A percentile compares a stretch with the other conserved stretches of the same genome.
phyloP scores from a whole-genome alignment of 2,888 invertebrate species.

The Cancer borealis region DNA sequence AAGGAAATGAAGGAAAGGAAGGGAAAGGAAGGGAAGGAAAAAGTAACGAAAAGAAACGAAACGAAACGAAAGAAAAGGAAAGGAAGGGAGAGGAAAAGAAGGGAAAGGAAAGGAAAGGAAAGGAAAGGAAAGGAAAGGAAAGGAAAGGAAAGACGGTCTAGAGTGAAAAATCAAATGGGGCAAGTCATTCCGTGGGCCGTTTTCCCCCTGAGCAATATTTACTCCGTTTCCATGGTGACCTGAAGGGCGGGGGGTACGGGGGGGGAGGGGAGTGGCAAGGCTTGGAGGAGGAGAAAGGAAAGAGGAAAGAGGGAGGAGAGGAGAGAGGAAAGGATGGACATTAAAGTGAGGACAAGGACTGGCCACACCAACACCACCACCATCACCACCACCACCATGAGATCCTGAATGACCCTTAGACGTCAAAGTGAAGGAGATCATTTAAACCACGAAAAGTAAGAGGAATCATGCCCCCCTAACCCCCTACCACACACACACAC shows the following conservation, averaged over 20 bases:
- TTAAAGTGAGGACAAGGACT: neutral
- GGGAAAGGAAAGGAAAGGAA: neutral
- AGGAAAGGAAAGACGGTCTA: neutral
- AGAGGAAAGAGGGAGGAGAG: neutral
- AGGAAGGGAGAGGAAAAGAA: neutral
- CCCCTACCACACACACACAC: neutral
- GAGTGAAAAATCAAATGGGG: constrained; percentile 8
- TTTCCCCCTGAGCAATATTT: neutral
- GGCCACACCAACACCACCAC: neutral
- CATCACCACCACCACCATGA: neutral
- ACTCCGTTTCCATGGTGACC: constrained; percentile 26
- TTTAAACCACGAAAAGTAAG: neutral
- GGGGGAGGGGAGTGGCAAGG: too few relatives aligned
- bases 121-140: neutral
- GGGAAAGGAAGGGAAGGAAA: neutral
- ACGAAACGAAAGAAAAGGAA: neutral
- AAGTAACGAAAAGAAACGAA: neutral
- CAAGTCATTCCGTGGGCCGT: neutral
- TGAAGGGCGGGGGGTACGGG: neutral
- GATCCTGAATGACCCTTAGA: neutral
- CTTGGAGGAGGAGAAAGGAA: neutral
- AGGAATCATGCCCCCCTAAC: neutral
- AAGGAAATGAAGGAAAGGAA: neutral
- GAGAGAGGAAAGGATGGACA: neutral
- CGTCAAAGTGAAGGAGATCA: neutral